phyloP scores from a whole-genome alignment of 2,113 vertebrate species.

The Stomatorhinus ivindoensis region DNA sequence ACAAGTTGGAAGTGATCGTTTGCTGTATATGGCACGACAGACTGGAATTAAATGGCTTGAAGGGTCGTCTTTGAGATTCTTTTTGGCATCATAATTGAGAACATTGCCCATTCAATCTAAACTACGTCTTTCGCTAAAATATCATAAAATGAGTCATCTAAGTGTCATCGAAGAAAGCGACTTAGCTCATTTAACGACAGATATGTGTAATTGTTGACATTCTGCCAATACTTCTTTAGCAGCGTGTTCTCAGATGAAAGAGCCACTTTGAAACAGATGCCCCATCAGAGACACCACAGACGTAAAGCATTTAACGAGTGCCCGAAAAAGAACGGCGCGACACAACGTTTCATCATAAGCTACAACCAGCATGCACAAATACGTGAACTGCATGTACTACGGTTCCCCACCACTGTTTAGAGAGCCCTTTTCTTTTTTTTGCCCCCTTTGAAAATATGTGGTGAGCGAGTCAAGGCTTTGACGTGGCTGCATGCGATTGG shows the following conservation, averaged over 20 bases:
- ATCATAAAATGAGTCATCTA: background rate
- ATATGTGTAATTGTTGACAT: background rate
- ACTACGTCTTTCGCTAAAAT: background rate
- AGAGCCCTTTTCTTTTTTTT: background rate
- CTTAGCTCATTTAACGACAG: background rate
- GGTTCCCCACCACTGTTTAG: background rate
- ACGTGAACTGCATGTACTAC: background rate
- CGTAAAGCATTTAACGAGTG: background rate
- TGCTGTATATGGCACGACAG: background rate
- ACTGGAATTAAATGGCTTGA: background rate
- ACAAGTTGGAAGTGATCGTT: background rate
- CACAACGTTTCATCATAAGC: background rate
- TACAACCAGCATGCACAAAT: background rate
- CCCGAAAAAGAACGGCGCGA: background rate
- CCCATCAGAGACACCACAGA: background rate
- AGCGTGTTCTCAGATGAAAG: background rate
- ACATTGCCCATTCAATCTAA: background rate
- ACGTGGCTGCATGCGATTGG: conserved; percentile 72
- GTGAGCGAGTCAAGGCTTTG: conserved; percentile 49
- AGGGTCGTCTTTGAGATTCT: background rate
- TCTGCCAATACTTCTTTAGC: background rate
- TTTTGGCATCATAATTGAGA: background rate
- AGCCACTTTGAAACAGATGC: background rate
- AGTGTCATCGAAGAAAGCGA: background rate
- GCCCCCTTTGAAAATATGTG: conserved; percentile 14